These are phyloP conservation scores for Hypanus sabinus DNA, from an alignment of 2,113 vertebrate genomes.

Conservation along the genomic window DNA sequence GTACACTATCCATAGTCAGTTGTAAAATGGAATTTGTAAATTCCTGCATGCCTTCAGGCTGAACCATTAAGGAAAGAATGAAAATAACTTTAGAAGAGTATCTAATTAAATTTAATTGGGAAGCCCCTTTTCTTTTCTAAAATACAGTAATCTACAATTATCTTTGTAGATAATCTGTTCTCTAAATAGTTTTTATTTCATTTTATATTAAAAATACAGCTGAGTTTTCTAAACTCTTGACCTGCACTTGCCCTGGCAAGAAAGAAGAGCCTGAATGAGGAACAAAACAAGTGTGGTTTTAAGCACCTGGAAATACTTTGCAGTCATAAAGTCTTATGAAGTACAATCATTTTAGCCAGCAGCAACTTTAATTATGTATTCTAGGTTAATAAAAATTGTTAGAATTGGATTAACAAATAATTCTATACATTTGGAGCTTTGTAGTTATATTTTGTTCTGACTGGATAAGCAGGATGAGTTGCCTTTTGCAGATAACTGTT, in stretches of 20 bases:
- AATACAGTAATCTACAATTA: not conserved
- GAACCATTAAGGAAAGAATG: not conserved
- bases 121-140: not conserved
- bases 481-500: not conserved
- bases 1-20: not conserved
- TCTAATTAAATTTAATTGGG: not conserved
- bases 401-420: not conserved
- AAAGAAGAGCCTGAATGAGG: not conserved
- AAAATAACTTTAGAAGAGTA: not conserved
- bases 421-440: not conserved
- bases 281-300: not conserved
- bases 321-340: not conserved
- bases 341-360: not conserved
- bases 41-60: not conserved
- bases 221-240: not conserved
- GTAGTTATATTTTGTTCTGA: not conserved
- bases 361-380: not conserved
- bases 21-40: not conserved
- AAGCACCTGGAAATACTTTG: not conserved
- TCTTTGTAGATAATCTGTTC: not conserved
- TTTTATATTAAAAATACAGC: not conserved
- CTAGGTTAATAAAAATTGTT: not conserved
- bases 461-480: constrained; percentile 5
- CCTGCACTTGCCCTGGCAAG: not conserved
- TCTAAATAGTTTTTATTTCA: too few species aligned